Evolutionary conservation across 2,113 vertebrate genomes (phyloP).

Genomic region (Ictalurus furcatus): DNA sequence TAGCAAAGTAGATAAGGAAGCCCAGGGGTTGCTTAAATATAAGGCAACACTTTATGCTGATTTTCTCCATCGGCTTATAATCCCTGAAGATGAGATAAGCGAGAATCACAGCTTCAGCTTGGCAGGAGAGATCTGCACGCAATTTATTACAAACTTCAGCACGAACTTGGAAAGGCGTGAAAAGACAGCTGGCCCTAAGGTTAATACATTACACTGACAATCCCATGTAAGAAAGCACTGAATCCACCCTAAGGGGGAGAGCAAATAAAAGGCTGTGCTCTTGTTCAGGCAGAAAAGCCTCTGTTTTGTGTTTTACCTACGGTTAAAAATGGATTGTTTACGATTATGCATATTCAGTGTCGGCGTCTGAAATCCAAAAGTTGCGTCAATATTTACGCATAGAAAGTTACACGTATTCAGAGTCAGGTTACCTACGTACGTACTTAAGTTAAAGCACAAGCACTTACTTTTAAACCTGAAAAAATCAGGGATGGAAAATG

Average conservation of each 20-base stretch:
- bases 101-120: conserved; percentile 13
- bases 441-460: neutral
- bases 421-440: neutral
- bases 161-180: conserved; percentile 17
- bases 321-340: neutral
- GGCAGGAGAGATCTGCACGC: conserved; percentile 13
- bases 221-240: neutral
- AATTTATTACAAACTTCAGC: conserved; percentile 35
- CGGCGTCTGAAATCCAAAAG: neutral
- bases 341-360: neutral
- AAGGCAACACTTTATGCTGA: conserved; percentile 26
- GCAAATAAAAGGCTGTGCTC: neutral
- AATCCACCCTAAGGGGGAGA: neutral
- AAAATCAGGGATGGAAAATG: neutral
- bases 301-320: neutral
- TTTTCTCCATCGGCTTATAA: conserved; percentile 33
- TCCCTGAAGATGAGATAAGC: conserved; percentile 36
- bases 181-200: conserved; percentile 25
- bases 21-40: neutral
- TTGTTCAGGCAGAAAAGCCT: neutral
- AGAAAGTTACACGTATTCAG: neutral
- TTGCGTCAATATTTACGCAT: too few species aligned
- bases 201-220: conserved; percentile 26
- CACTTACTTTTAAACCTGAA: neutral
- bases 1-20: neutral